Conservation (phyloP, 2,888 invertebrate genomes). For the Drosophila anceps region DNA sequence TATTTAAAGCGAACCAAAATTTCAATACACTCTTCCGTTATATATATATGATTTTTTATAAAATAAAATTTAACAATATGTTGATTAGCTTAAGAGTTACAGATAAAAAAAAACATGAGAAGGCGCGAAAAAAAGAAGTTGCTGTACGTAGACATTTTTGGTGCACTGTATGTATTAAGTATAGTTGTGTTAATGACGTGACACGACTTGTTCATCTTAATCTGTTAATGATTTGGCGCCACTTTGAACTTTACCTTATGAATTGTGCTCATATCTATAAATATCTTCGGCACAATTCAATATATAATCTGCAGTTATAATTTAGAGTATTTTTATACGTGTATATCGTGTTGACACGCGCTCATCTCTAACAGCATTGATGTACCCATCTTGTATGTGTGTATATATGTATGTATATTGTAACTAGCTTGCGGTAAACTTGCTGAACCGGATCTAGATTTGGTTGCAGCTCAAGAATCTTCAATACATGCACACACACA, state of each 20-base stretch:
- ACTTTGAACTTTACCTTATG: not conserved
- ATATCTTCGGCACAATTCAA: not conserved
- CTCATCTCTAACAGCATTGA: constrained; percentile 47
- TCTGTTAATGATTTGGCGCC: not conserved
- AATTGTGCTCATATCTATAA: not conserved
- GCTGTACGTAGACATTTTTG: too few species aligned
- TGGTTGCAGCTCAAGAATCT: constrained; percentile 78
- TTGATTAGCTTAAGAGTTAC: too few species aligned
- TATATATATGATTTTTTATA: too few species aligned
- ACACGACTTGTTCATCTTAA: not conserved
- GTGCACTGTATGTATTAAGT: constrained; percentile 3
- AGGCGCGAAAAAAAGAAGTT: too few species aligned
- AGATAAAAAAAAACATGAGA: too few species aligned
- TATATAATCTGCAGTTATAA: not conserved
- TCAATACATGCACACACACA: constrained; percentile 37
- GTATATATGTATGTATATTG: constrained; percentile 46
- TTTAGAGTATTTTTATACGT: not conserved
- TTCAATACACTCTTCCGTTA: too few species aligned
- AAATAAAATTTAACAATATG: too few species aligned
- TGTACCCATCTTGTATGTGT: constrained; percentile 46
- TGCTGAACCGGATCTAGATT: constrained; percentile 81
- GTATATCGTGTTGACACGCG: constrained; percentile 24
- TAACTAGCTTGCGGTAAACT: constrained; percentile 79
- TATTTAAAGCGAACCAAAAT: too few species aligned
- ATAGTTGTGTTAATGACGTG: constrained; percentile 9